Evolutionary conservation across 2,113 vertebrate species (phyloP), one percentile per base, ranked within the genome.

Genomic region (Plecotus auritus): DNA sequence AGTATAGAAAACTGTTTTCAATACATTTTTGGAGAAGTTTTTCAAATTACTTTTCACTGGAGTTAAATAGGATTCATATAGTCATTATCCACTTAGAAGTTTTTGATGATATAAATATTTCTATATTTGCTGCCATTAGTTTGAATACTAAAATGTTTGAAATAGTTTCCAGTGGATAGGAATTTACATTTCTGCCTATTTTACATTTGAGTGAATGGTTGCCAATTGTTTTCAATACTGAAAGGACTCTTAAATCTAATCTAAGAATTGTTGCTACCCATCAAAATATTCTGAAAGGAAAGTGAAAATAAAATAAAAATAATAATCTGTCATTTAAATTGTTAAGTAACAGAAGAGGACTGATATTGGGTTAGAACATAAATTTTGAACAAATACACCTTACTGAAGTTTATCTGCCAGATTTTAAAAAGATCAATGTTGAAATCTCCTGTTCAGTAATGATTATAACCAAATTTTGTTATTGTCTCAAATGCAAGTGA

Each of bases 241-340:
- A 91, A 83, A 81, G 4, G 2, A 16, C 8, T 66, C n/a, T 78
- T 92, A 45, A 23, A 0, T 47, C 9, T 83, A 78, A 42, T 72
- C n/a, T 81, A 70, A 88, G 78, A 91, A 61, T 85, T 82, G 17
- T 61, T 91, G 10, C 14, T 77, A 47, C 26, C 9, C 20, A 66
- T 87, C 59, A 84, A 93, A 54, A 64, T 94, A 80, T 90, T 92
- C 47, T 88, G 37, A 87, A 89, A 82, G 9, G 32, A 83, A 87
- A 87, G 37, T 67, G 30, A 74, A 94, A 95, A 93, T 40, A 77
- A 84, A 89, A 89, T 84, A 83, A 88, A 97, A 97, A 91, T 70
- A 83, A 66, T 91, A 96, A 81, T 66, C 23, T 97, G 20, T 56
- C 77, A 86, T 78, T 94, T 37, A 85, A 81, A 59, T 95, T 85